phyloP scores from a whole-genome alignment of 2,888 invertebrate genomes.

The Stenichneumon culpator region DNA sequence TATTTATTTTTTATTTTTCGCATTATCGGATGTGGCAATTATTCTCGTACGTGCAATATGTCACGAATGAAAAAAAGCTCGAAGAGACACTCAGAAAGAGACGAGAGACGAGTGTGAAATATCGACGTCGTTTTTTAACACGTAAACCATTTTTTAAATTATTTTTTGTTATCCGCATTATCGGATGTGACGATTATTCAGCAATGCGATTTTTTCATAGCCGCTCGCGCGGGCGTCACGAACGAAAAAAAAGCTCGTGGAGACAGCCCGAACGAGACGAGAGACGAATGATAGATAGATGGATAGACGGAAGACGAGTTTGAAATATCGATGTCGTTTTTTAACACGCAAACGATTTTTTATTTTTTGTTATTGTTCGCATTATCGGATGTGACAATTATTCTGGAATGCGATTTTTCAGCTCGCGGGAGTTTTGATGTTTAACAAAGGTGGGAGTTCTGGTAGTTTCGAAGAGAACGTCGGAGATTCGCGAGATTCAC shows the following conservation, averaged over 20 bases:
- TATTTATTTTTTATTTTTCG: background rate
- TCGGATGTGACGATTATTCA: background rate
- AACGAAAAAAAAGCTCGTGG: slow-evolving; percentile 45
- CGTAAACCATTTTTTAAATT: background rate
- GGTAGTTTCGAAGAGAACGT: background rate
- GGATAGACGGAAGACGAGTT: background rate
- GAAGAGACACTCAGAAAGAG: slow-evolving; percentile 20
- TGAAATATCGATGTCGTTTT: slow-evolving; percentile 19
- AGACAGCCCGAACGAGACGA: slow-evolving; percentile 29
- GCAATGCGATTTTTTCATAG: slow-evolving; percentile 39
- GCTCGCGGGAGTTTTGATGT: background rate
- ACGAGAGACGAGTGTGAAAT: slow-evolving; percentile 36
- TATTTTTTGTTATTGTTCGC: background rate
- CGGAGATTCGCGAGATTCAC: slow-evolving; percentile 13
- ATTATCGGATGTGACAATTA: background rate
- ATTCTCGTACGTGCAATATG: slow-evolving; percentile 52
- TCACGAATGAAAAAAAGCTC: slow-evolving; percentile 51
- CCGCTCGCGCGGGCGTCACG: slow-evolving; percentile 18
- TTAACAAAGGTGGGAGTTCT: background rate
- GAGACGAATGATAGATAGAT: slow-evolving; percentile 9
- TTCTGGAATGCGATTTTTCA: background rate
- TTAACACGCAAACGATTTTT: slow-evolving; percentile 1
- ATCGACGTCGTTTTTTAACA: slow-evolving; percentile 2
- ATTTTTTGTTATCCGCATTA: background rate
- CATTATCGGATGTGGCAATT: background rate